Evolutionary conservation across 2,888 invertebrate species (phyloP).

Genomic region (Epiblema foenella): DNA sequence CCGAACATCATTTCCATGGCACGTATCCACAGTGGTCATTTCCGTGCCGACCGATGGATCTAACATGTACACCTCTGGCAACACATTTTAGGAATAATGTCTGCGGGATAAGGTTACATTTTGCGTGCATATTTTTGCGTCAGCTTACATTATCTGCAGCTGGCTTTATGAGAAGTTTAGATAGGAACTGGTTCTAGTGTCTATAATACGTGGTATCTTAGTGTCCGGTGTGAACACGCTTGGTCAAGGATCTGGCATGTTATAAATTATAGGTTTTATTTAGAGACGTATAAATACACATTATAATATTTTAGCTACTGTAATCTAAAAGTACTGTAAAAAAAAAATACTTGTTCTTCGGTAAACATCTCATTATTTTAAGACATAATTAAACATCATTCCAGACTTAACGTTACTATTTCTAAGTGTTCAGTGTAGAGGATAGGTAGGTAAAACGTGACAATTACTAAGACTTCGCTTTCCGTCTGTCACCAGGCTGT

Average conservation of each 20-base stretch:
- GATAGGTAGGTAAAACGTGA: too few relatives aligned
- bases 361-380: neutral
- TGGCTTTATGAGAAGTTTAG: slow-evolving; percentile 11
- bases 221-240: neutral
- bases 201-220: slow-evolving; percentile 18
- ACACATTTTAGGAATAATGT: neutral
- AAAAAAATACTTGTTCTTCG: too few relatives aligned
- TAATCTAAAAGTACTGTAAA: too few relatives aligned
- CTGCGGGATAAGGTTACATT: neutral
- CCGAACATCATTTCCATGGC: slow-evolving; percentile 29
- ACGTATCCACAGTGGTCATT: slow-evolving; percentile 20
- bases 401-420: too few relatives aligned
- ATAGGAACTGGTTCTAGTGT: slow-evolving; percentile 21
- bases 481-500: too few relatives aligned
- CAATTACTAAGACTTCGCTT: too few relatives aligned
- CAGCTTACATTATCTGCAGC: slow-evolving; percentile 19
- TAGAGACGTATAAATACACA: neutral
- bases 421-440: too few relatives aligned
- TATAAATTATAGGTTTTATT: neutral
- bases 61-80: neutral
- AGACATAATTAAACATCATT: too few relatives aligned
- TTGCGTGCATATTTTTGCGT: neutral
- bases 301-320: too few relatives aligned
- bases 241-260: slow-evolving; percentile 12
- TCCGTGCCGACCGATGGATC: slow-evolving; percentile 13